Percentiles rank a stretch among this genome's conserved stretches.
phyloP scores from a whole-genome alignment of 2,113 vertebrate species.

The Xiphias gladius region DNA sequence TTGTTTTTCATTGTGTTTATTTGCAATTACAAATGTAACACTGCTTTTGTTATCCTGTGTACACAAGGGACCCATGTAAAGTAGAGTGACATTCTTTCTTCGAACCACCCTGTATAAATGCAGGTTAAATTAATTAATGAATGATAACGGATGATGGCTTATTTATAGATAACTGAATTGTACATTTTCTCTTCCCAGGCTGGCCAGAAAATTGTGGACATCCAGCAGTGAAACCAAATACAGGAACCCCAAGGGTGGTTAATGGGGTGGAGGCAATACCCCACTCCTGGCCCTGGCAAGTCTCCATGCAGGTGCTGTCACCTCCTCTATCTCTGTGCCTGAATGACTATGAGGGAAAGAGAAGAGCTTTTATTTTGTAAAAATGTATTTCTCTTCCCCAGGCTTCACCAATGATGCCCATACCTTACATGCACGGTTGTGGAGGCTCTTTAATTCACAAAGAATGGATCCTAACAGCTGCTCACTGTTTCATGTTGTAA shows the following conservation, averaged over 20 bases:
- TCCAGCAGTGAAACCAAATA: slow-evolving; percentile 69
- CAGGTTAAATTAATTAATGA: not conserved
- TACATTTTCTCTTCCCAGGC: slow-evolving; percentile 47
- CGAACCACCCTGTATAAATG: not conserved
- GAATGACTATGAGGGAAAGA: not conserved
- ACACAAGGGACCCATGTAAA: too few relatives aligned
- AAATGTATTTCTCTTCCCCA: slow-evolving; percentile 40
- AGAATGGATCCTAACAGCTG: slow-evolving; percentile 84
- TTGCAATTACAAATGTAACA: not conserved
- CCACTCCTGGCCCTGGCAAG: slow-evolving; percentile 85
- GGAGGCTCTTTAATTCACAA: slow-evolving; percentile 84
- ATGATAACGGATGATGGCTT: not conserved
- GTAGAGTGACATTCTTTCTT: not conserved
- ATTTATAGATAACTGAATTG: not conserved
- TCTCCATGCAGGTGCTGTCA: slow-evolving; percentile 83
- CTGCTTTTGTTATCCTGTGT: too few relatives aligned
- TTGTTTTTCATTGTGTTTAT: not conserved
- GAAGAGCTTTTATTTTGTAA: slow-evolving; percentile 13
- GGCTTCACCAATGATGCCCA: slow-evolving; percentile 34
- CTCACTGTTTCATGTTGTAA: slow-evolving; percentile 84
- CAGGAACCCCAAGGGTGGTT: slow-evolving; percentile 65
- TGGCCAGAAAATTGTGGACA: slow-evolving; percentile 80
- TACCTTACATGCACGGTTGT: slow-evolving; percentile 77
- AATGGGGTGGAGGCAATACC: slow-evolving; percentile 78
- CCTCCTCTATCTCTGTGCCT: not conserved